These are phyloP conservation scores for Anableps anableps DNA, from an alignment of 2,797 vertebrate species.

Conservation along the genomic window DNA sequence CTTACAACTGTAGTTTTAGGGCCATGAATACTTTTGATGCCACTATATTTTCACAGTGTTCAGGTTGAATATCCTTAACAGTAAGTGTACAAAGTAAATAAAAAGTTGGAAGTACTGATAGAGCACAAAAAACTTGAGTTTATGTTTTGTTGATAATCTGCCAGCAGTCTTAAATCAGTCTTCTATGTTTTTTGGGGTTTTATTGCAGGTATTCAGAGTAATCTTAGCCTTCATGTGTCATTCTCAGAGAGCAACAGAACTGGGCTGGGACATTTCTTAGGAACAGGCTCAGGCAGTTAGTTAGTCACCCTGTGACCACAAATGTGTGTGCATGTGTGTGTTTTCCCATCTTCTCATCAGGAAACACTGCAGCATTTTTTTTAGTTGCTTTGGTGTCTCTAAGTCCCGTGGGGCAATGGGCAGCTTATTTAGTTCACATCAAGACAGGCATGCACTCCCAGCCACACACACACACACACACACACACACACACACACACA, in stretches of 20 bases:
- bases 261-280: constrained; percentile 48
- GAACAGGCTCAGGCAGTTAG: constrained; percentile 56
- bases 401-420: constrained; percentile 71
- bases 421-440: constrained; percentile 67
- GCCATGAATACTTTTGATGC: neutral
- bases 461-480: constrained; percentile 36
- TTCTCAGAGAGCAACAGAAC: constrained; percentile 21
- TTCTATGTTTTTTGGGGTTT: neutral
- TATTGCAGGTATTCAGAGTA: constrained; percentile 6
- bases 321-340: constrained; percentile 29
- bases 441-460: constrained; percentile 40
- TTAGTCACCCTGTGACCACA: constrained; percentile 24
- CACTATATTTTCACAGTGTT: neutral
- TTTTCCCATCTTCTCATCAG: constrained; percentile 59
- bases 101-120: neutral
- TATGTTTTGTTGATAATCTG: neutral
- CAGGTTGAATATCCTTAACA: neutral
- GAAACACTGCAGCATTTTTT: constrained; percentile 54
- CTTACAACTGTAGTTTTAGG: neutral
- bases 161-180: neutral
- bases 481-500: constrained; percentile 68
- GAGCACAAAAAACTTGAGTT: neutral
- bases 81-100: neutral
- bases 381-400: constrained; percentile 60
- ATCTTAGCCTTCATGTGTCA: neutral